Evolutionary conservation across 2,888 invertebrate species (phyloP).

Genomic region (Augochlorella aurata): DNA sequence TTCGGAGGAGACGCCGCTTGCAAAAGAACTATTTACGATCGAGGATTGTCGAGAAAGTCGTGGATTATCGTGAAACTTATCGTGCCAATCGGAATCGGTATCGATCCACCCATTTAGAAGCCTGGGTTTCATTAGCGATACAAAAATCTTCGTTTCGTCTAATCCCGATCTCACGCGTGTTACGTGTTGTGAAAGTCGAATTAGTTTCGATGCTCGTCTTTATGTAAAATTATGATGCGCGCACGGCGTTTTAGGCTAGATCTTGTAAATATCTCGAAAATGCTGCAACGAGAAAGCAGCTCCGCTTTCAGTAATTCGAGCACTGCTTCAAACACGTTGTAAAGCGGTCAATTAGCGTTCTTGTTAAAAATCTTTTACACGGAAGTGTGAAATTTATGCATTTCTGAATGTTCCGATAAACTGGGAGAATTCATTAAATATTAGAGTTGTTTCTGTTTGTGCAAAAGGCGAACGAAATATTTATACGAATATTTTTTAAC

Average conservation of each 20-base stretch:
- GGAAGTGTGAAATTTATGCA: too few relatives aligned
- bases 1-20: slow-evolving; percentile 24
- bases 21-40: slow-evolving; percentile 55
- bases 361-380: too few relatives aligned
- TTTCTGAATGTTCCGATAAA: too few relatives aligned
- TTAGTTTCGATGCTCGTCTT: neutral
- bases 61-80: slow-evolving; percentile 27
- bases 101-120: neutral
- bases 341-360: too few relatives aligned
- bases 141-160: slow-evolving; percentile 1
- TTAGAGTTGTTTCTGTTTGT: too few relatives aligned
- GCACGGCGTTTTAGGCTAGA: neutral
- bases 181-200: neutral
- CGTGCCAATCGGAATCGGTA: slow-evolving; percentile 20
- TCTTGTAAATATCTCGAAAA: neutral
- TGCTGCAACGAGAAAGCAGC: neutral
- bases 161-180: neutral
- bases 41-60: slow-evolving; percentile 30
- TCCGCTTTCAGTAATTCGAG: too few relatives aligned
- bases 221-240: too few relatives aligned
- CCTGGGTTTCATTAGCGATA: neutral
- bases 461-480: too few relatives aligned
- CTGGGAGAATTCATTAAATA: too few relatives aligned
- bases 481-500: too few relatives aligned
- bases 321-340: too few relatives aligned